phyloP scores from a whole-genome alignment of 2,888 invertebrate species.

The Athrips mouffetella region DNA sequence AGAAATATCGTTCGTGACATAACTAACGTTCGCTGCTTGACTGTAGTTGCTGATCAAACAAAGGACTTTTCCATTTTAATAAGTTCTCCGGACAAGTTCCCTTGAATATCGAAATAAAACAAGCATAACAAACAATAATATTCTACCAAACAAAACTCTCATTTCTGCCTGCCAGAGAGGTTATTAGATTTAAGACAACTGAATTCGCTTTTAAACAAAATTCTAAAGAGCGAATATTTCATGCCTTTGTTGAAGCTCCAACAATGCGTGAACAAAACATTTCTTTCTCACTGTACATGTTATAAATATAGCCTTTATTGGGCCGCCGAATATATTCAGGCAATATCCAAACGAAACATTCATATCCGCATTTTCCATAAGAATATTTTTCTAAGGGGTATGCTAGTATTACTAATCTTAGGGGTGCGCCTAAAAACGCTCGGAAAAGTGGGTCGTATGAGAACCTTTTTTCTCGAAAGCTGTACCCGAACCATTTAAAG shows the following conservation, averaged over 20 bases:
- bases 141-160: background rate
- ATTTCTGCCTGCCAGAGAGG: background rate
- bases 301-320: conserved; percentile 22
- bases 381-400: conserved; percentile 49
- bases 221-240: conserved; percentile 21
- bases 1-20: conserved; percentile 6
- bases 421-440: conserved; percentile 49
- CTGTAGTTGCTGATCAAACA: conserved; percentile 16
- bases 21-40: conserved; percentile 4
- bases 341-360: conserved; percentile 49
- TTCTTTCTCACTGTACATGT: conserved; percentile 18
- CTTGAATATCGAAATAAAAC: background rate
- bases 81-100: conserved; percentile 11
- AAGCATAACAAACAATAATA: conserved; percentile 1
- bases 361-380: conserved; percentile 41
- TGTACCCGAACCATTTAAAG: conserved; percentile 13
- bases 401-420: conserved; percentile 54
- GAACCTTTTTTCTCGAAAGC: conserved; percentile 54
- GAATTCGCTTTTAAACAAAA: conserved; percentile 14
- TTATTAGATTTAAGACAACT: conserved; percentile 9
- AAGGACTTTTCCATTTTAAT: conserved; percentile 19
- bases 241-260: conserved; percentile 22
- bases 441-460: conserved; percentile 54
- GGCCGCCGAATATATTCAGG: conserved; percentile 34
- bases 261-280: conserved; percentile 23